Conservation (phyloP, 2,888 invertebrate genomes). For the Leptinotarsa rubiginosa region DNA sequence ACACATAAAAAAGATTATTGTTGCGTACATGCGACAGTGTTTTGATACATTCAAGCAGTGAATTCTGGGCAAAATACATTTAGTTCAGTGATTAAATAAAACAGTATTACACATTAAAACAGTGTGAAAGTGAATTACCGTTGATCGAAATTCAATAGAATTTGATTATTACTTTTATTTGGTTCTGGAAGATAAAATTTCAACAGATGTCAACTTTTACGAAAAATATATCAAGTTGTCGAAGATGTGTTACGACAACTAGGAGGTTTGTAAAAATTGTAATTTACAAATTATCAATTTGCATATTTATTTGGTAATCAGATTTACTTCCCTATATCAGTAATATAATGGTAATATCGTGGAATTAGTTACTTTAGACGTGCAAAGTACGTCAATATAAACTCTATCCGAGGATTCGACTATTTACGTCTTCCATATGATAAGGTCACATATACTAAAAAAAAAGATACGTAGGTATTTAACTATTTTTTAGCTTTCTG, state of each 20-base stretch:
- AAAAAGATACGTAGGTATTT: too few species aligned
- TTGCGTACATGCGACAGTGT: not conserved
- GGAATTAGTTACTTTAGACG: too few species aligned
- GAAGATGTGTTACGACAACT: constrained; percentile 57
- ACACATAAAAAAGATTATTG: not conserved
- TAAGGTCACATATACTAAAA: too few species aligned
- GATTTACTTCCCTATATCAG: too few species aligned
- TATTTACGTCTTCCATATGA: too few species aligned
- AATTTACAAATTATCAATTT: constrained; percentile 23
- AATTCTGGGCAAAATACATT: not conserved
- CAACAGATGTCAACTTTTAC: constrained; percentile 60
- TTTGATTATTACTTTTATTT: not conserved
- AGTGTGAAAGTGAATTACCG: not conserved
- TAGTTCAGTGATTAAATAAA: too few species aligned
- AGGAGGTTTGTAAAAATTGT: constrained; percentile 25
- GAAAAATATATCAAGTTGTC: constrained; percentile 60
- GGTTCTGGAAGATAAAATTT: not conserved
- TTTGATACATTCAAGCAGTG: not conserved
- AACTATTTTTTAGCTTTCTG: too few species aligned
- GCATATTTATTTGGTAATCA: too few species aligned
- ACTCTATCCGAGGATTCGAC: too few species aligned
- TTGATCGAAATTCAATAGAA: not conserved
- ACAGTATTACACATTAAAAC: not conserved
- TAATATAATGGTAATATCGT: too few species aligned
- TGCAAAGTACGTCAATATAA: too few species aligned